phyloP scores from a whole-genome alignment of 2,888 invertebrate genomes.

The Pristionchus arcanus region DNA sequence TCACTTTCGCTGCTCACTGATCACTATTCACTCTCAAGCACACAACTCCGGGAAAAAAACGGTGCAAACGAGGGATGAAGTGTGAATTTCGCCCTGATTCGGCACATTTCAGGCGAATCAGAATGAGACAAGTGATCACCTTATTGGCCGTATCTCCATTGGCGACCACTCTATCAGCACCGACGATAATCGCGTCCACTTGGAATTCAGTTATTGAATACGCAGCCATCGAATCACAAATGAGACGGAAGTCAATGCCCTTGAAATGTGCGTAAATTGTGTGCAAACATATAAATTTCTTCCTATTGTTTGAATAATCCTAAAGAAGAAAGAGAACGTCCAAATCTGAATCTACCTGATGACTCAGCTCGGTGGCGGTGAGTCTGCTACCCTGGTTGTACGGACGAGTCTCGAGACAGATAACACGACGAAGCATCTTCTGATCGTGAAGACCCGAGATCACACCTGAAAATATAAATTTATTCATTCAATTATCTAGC shows the following conservation, averaged over 20 bases:
- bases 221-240: slow-evolving; percentile 96
- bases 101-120: slow-evolving; percentile 82
- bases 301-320: no score
- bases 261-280: background rate
- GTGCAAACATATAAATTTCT: no score
- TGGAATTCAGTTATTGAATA: slow-evolving; percentile 90
- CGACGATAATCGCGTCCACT: slow-evolving; percentile 93
- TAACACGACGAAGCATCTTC: slow-evolving; percentile 87
- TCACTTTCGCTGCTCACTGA: no score
- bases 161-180: slow-evolving; percentile 93
- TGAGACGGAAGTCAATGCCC: slow-evolving; percentile 87
- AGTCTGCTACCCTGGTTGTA: slow-evolving; percentile 95
- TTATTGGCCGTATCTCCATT: slow-evolving; percentile 99
- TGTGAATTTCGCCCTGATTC: background rate
- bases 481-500: no score
- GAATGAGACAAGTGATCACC: background rate
- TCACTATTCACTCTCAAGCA: no score
- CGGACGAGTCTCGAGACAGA: slow-evolving; percentile 97
- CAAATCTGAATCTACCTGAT: slow-evolving; percentile 80
- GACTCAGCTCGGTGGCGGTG: slow-evolving; percentile 95
- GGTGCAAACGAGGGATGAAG: background rate
- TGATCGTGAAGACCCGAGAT: slow-evolving; percentile 88
- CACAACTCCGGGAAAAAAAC: no score
- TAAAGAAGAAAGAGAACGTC: no score
- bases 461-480: slow-evolving; percentile 83